phyloP scores from a whole-genome alignment of 2,113 vertebrate species.

The Trogon melanurus region DNA sequence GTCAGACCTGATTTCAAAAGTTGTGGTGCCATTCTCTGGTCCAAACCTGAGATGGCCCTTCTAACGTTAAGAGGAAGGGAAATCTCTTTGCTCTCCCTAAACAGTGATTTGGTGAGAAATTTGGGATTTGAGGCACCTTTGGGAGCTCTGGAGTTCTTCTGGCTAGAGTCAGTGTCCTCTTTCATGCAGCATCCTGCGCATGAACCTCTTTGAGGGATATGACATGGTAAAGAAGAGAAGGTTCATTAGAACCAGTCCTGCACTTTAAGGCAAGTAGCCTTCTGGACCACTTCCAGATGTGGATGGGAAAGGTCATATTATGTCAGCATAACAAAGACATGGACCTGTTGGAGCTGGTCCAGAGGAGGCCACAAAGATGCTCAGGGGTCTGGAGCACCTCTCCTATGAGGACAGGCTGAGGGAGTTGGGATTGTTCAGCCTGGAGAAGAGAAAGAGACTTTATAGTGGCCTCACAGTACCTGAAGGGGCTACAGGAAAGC shows the following conservation, averaged over 20 bases:
- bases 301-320: background rate
- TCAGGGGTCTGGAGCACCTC: too few species aligned
- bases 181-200: background rate
- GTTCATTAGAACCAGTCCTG: background rate
- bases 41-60: background rate
- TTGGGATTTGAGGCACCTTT: background rate
- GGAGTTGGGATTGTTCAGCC: too few species aligned
- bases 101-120: background rate
- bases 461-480: too few species aligned
- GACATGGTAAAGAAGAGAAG: background rate
- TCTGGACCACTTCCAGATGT: background rate
- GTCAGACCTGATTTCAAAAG: background rate
- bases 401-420: too few species aligned
- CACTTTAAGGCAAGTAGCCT: background rate
- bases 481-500: too few species aligned
- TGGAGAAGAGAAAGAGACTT: too few species aligned
- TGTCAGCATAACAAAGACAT: too few species aligned
- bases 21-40: background rate
- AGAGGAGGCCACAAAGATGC: too few species aligned
- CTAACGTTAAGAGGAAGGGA: background rate
- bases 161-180: background rate
- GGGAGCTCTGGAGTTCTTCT: background rate
- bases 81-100: background rate
- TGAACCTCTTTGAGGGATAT: background rate
- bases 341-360: too few species aligned